Evolutionary conservation across 2,888 invertebrate species (phyloP), one percentile per base, ranked within the genome.

Genomic region (Eudemis profundana): DNA sequence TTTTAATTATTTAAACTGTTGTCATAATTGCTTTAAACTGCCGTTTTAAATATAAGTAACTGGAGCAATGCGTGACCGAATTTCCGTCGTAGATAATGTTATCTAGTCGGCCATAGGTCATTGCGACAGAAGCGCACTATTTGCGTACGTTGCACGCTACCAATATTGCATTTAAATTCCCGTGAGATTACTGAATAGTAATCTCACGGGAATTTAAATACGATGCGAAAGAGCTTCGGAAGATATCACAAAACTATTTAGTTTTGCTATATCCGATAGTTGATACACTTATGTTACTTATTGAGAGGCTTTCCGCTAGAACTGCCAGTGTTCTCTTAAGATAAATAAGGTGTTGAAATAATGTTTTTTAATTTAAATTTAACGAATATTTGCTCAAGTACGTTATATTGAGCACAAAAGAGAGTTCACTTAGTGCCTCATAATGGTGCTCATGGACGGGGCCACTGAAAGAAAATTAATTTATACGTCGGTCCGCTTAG

Each of bases 391-490:
- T 14, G 62, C 47, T 5, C 67, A 44, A 68, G 70, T 68, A 72
- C 73, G 79, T 78, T 77, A 75, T 70, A 72, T 71, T 69, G 71
- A 68, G 78, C 70, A 78, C 83, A 84, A 85, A 82, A 76, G 81
- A 78, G 74, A 71, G 81, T 77, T 82, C 80, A 81, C 81, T 85
- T 81, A 82, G 80, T 74, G 75, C 75, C 73, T 77, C 73, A 77
- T 84, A 85, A 84, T 81, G 82, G 82, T 76, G 71, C 81, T 83
- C 77, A 75, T 78, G 76, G 78, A 74, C 78, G 57, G 77, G 73
- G 77, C 78, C 69, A 81, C 81, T 82, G 83, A 79, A 85, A 79
- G 80, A 82, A 86, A 89, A 85, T 86, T 84, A 86, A 86, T 87
- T 89, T 88, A 86, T 85, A 85, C 83, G 80, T 79, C 78, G 78